Evolutionary conservation across 30 jellyfish, hydroid and myxozoan genomes (phyloP).

Genomic region (Turritopsis dohrnii): DNA sequence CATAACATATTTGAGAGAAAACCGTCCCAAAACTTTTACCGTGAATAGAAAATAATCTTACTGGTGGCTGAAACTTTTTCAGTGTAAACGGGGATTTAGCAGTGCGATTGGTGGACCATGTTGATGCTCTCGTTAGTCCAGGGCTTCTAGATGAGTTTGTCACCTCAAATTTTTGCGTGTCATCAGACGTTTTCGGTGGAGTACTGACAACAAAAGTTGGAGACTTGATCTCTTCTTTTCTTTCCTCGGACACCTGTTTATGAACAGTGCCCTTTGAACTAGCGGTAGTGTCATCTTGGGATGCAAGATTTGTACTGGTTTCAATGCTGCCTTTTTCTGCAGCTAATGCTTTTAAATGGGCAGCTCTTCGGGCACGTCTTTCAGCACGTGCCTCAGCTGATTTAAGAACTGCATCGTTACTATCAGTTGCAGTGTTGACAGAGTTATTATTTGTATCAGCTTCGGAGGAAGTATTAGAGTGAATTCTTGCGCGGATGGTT

Average conservation of each 20-base stretch:
- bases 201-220: background rate
- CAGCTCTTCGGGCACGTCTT: conserved; percentile 15
- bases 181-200: background rate
- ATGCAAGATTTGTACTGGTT: background rate
- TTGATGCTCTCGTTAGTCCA: conserved; percentile 22
- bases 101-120: conserved; percentile 27
- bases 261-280: background rate
- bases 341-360: conserved; percentile 12
- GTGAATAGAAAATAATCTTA: background rate
- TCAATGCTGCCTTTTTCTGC: background rate
- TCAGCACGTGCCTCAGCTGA: conserved; percentile 11
- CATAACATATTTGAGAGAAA: background rate
- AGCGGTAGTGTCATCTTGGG: background rate
- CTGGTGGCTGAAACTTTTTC: background rate
- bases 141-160: background rate
- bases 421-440: background rate
- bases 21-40: no score
- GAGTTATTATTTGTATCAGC: conserved; percentile 1
- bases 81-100: background rate
- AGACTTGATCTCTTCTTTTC: background rate
- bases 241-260: background rate
- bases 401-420: background rate
- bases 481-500: background rate
- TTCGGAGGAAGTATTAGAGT: background rate
- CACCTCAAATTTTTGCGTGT: background rate